These are phyloP conservation scores for Apostichopus leukothele DNA, from an alignment of 53 echinoderm and acorn worm species.

Conservation along the genomic window DNA sequence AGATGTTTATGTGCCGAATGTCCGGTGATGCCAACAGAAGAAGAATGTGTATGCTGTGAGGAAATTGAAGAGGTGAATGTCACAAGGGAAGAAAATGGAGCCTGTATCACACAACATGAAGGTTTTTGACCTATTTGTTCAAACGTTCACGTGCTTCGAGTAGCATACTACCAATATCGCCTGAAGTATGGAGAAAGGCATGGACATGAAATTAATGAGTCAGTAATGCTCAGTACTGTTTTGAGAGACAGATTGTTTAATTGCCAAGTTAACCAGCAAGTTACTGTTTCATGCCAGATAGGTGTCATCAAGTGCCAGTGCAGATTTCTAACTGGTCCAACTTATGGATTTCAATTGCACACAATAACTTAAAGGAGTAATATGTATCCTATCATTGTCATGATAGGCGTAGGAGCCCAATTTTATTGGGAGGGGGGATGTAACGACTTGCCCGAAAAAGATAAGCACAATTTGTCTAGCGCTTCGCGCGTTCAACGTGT, in stretches of 20 bases:
- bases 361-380: too few species aligned
- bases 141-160: constrained; percentile 43
- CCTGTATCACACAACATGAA: constrained; percentile 46
- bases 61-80: constrained; percentile 23
- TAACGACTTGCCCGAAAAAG: too few species aligned
- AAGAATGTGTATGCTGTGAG: constrained; percentile 41
- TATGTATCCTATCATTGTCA: too few species aligned
- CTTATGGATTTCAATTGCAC: too few species aligned
- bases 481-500: too few species aligned
- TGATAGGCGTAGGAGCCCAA: too few species aligned
- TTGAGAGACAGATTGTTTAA: too few species aligned
- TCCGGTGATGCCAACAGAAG: constrained; percentile 18
- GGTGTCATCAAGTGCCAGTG: too few species aligned
- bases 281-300: too few species aligned
- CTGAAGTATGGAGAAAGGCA: constrained; percentile 35
- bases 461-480: too few species aligned
- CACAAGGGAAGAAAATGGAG: constrained; percentile 3
- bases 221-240: neutral
- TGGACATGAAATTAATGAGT: constrained; percentile 41
- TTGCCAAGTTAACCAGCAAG: neutral
- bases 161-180: constrained; percentile 50
- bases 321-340: too few species aligned
- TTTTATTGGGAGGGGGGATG: too few species aligned
- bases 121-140: constrained; percentile 27
- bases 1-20: constrained; percentile 49